A percentile compares a stretch with the other conserved stretches of the same genome.
Evolutionary conservation across 2,797 vertebrate species (phyloP).

Genomic region (Falco berigora): DNA sequence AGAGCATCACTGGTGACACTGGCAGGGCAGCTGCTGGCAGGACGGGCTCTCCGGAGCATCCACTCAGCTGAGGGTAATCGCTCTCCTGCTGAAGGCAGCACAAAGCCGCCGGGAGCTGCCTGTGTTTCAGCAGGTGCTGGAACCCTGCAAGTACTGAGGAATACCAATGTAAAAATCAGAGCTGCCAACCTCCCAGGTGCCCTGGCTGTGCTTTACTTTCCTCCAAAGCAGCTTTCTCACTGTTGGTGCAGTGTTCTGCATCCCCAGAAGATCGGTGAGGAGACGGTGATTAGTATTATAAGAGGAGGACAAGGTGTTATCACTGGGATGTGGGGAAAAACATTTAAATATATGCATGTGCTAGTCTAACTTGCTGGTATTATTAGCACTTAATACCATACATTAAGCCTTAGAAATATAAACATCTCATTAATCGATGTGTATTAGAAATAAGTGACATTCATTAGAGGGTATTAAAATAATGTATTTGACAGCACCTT

Average conservation of each 20-base stretch:
- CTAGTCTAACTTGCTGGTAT: not conserved
- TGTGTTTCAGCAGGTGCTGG: not conserved
- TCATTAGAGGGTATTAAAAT: constrained; percentile 6
- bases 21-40: not conserved
- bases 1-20: fast-evolving
- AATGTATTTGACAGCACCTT: not conserved
- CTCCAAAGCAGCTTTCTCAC: not conserved
- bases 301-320: not conserved
- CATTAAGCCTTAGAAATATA: not conserved
- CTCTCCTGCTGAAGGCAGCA: not conserved
- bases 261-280: not conserved
- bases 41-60: not conserved
- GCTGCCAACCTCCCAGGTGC: fast-evolving
- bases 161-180: constrained; percentile 2
- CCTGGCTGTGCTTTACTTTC: not conserved
- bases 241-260: not conserved
- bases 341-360: not conserved
- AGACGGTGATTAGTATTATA: not conserved
- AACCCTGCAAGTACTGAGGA: not conserved
- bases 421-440: constrained; percentile 8
- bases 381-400: not conserved
- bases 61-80: not conserved
- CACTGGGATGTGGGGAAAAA: not conserved
- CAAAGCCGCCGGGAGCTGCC: not conserved
- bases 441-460: not conserved